phyloP scores from a whole-genome alignment of 2,113 vertebrate species.

The Gallinago media region DNA sequence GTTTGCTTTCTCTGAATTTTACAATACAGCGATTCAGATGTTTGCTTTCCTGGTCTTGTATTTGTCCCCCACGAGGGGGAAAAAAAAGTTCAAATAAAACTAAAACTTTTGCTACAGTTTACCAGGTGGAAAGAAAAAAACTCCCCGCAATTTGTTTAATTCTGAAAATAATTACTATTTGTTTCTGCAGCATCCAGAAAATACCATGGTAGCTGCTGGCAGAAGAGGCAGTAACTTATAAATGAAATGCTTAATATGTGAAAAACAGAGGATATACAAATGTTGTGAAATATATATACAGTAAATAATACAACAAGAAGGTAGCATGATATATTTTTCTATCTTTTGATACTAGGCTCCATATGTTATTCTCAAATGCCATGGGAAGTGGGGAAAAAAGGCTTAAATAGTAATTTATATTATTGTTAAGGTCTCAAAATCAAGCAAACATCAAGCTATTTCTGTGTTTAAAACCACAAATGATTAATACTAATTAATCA shows the following conservation, averaged over 20 bases:
- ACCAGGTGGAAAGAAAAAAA: background rate
- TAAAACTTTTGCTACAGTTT: background rate
- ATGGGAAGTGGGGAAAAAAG: background rate
- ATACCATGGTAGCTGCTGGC: background rate
- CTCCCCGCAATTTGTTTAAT: background rate
- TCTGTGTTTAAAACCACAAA: background rate
- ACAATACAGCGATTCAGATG: fast-evolving
- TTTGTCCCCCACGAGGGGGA: background rate
- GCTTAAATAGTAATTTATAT: background rate
- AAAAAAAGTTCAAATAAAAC: background rate
- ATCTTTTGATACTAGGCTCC: background rate
- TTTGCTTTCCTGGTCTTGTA: background rate
- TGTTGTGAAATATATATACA: background rate
- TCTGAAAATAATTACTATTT: background rate
- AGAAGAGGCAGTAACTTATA: background rate
- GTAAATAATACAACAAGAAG: background rate
- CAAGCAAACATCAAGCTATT: background rate
- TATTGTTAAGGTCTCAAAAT: background rate
- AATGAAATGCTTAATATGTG: background rate
- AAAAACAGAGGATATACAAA: background rate
- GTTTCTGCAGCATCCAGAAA: background rate
- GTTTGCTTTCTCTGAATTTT: background rate
- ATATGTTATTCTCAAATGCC: background rate
- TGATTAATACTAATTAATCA: background rate
- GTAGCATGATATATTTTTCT: fast-evolving